Evolutionary conservation across 2,888 invertebrate genomes (phyloP).

Genomic region (Glyphotaelius pellucidus): DNA sequence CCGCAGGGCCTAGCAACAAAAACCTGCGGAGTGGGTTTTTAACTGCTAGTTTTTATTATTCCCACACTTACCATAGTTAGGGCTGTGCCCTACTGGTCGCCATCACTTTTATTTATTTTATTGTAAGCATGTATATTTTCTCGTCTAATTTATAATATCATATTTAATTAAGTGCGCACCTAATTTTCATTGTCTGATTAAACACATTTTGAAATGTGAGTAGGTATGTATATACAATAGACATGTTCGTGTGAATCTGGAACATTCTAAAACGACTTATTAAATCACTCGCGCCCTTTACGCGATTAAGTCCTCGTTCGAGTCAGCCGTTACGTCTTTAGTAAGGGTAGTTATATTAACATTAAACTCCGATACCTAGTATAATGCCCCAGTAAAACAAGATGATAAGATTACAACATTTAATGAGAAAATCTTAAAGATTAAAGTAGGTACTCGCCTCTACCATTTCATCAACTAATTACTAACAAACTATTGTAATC

Average conservation of each 20-base stretch:
- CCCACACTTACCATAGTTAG: no score
- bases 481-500: not conserved
- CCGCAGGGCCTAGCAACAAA: no score
- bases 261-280: not conserved
- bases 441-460: not conserved
- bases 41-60: no score
- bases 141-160: not conserved
- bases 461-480: not conserved
- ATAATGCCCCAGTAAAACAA: not conserved
- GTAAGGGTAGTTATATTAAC: constrained; percentile 13
- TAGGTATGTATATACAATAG: not conserved
- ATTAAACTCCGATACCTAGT: constrained; percentile 14
- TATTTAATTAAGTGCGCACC: not conserved
- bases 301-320: constrained; percentile 6
- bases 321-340: not conserved
- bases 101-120: no score
- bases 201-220: not conserved
- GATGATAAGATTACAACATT: constrained; percentile 22
- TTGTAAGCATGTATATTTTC: not conserved
- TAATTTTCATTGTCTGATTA: not conserved
- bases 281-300: not conserved
- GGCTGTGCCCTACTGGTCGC: no score
- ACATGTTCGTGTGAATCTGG: not conserved
- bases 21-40: no score
- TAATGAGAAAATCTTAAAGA: not conserved